These are phyloP conservation scores for Leptinotarsa texana DNA, from an alignment of 1,140 invertebrate genomes.

Conservation along the genomic window DNA sequence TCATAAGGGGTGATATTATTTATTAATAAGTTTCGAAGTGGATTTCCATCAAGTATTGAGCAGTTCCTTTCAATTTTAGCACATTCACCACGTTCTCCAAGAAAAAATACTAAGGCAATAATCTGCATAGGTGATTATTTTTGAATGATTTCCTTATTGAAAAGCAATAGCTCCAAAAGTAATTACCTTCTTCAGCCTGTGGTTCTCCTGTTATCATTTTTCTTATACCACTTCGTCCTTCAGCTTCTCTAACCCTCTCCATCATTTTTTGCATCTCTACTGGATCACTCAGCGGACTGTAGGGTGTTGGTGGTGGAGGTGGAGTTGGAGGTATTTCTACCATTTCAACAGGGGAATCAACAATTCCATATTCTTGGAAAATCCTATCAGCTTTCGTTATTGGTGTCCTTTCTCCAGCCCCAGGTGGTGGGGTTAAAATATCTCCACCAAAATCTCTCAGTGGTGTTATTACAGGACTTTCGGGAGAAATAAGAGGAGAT, in stretches of 20 bases:
- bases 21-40: too few relatives aligned
- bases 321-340: neutral
- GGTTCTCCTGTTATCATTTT: neutral
- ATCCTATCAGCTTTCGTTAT: neutral
- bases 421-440: neutral
- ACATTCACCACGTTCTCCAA: too few relatives aligned
- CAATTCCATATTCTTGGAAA: neutral
- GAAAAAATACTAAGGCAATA: too few relatives aligned
- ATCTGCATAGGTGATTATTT: too few relatives aligned
- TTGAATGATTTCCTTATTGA: too few relatives aligned
- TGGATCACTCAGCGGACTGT: neutral
- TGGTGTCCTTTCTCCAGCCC: neutral
- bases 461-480: neutral
- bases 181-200: too few relatives aligned
- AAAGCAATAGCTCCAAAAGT: too few relatives aligned
- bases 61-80: too few relatives aligned
- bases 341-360: neutral
- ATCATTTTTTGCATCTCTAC: neutral
- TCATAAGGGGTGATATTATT: too few relatives aligned
- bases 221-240: neutral
- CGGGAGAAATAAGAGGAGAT: neutral
- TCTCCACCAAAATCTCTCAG: neutral
- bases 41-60: too few relatives aligned
- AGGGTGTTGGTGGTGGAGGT: constrained; percentile 2
- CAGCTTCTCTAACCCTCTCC: constrained; percentile 7